These are phyloP conservation scores for Xiphophorus birchmanni DNA, from an alignment of 2,797 vertebrate species.

Conservation along the genomic window DNA sequence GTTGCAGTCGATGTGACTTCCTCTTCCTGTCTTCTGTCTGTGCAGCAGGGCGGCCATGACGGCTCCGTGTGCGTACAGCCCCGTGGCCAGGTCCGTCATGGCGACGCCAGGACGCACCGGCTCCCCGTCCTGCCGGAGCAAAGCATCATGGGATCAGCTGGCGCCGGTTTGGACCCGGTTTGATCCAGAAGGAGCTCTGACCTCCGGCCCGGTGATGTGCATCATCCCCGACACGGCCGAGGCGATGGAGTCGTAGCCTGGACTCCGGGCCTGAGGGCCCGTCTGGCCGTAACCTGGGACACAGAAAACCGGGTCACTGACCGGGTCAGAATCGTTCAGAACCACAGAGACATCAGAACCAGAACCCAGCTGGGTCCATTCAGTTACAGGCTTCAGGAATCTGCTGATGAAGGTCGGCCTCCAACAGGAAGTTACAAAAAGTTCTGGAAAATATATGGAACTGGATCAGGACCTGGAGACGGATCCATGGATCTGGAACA, in stretches of 20 bases:
- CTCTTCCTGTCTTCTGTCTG: conserved; percentile 84
- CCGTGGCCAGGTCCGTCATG: conserved; percentile 96
- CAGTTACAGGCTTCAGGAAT: neutral
- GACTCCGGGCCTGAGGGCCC: conserved; percentile 86
- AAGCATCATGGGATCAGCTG: conserved; percentile 28
- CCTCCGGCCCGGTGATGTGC: conserved; percentile 95
- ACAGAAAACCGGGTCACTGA: conserved; percentile 21
- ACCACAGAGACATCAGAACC: conserved; percentile 19
- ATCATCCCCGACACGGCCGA: conserved; percentile 93
- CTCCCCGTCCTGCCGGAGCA: conserved; percentile 82
- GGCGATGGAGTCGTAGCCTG: conserved; percentile 92
- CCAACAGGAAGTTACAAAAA: neutral
- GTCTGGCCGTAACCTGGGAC: conserved; percentile 90
- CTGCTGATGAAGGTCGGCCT: neutral
- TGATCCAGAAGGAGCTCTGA: conserved; percentile 54
- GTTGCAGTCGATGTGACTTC: conserved; percentile 92
- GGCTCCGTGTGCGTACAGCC: conserved; percentile 88
- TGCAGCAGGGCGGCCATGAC: conserved; percentile 93
- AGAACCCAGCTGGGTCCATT: neutral
- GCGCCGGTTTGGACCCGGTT: neutral
- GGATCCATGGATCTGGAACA: neutral
- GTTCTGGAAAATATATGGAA: neutral
- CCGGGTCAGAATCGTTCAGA: neutral
- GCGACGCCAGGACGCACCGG: conserved; percentile 93
- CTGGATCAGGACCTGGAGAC: neutral